Evolutionary conservation across 1,140 invertebrate genomes (phyloP).

Genomic region (Aphelenchoides avenae): DNA sequence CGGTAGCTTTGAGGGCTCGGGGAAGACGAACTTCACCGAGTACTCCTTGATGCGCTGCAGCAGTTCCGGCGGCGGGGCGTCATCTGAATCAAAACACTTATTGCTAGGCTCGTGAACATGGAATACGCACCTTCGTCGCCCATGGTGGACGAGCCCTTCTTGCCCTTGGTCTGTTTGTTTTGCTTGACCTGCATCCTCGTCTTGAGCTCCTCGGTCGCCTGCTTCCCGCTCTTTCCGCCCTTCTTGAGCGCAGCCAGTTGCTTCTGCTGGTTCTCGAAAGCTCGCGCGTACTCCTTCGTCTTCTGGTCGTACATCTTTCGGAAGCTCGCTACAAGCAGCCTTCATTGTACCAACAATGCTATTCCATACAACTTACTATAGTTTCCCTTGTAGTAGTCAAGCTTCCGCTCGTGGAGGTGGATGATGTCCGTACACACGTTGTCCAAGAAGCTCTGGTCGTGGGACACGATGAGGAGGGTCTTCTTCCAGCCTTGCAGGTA

Average conservation of each 20-base stretch:
- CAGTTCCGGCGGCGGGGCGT: constrained; percentile 72
- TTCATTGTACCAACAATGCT: no score
- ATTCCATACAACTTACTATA: no score
- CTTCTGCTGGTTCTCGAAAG: constrained; percentile 97
- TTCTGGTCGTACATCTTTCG: constrained; percentile 98
- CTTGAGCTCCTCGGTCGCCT: constrained; percentile 74
- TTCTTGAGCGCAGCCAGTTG: constrained; percentile 86
- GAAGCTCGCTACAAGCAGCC: constrained; percentile 67
- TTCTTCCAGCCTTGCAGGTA: constrained; percentile 83
- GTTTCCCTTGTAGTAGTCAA: constrained; percentile 86
- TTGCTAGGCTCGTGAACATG: constrained; percentile 9
- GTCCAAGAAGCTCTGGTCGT: constrained; percentile 93
- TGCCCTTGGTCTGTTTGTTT: constrained; percentile 52
- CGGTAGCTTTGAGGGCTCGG: constrained; percentile 84
- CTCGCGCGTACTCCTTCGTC: constrained; percentile 86
- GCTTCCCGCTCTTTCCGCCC: constrained; percentile 87
- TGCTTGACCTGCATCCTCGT: constrained; percentile 76
- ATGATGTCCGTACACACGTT: constrained; percentile 94
- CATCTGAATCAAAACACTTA: constrained; percentile 63
- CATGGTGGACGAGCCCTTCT: constrained; percentile 62
- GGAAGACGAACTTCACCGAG: constrained; percentile 92
- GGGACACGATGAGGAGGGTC: constrained; percentile 92
- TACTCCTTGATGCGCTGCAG: constrained; percentile 85
- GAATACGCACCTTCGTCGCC: constrained; percentile 44
- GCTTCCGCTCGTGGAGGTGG: constrained; percentile 79